These are phyloP conservation scores for Drosophila pseudoananassae DNA, from an alignment of 1,140 invertebrate species.

Conservation along the genomic window DNA sequence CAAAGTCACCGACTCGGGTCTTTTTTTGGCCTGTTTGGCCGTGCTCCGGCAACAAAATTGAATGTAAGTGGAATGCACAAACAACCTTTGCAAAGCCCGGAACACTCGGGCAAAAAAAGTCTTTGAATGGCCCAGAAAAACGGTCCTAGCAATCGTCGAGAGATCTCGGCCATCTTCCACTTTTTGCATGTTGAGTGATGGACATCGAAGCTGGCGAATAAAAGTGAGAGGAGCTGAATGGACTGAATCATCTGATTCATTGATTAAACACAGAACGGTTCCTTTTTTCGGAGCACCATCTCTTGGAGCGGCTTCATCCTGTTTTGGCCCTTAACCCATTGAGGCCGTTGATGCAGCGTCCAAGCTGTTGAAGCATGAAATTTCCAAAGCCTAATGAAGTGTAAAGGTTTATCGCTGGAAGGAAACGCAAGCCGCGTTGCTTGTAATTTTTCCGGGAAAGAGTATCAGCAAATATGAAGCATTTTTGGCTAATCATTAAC, in stretches of 20 bases:
- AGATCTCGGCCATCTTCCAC: slow-evolving; percentile 1
- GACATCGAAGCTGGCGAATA: slow-evolving; percentile 33
- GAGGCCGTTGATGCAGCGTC: slow-evolving; percentile 41
- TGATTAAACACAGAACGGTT: slow-evolving; percentile 68
- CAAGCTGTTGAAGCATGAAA: slow-evolving; percentile 78
- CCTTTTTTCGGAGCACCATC: slow-evolving; percentile 5
- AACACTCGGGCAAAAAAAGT: slow-evolving; percentile 32
- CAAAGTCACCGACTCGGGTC: slow-evolving; percentile 45
- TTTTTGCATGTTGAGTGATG: slow-evolving; percentile 67
- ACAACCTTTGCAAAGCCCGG: slow-evolving; percentile 50
- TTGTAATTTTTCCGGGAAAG: background rate
- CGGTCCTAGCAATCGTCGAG: slow-evolving; percentile 39
- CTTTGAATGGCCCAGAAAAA: slow-evolving; percentile 15
- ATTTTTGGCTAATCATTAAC: too few relatives aligned
- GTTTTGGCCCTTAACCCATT: slow-evolving; percentile 63
- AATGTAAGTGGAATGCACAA: slow-evolving; percentile 56
- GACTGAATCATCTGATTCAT: slow-evolving; percentile 75
- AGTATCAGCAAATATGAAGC: background rate
- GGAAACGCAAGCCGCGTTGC: slow-evolving; percentile 37
- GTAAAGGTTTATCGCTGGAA: slow-evolving; percentile 79
- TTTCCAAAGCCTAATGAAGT: slow-evolving; percentile 77
- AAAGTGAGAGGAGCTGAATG: slow-evolving; percentile 37
- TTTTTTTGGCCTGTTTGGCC: background rate
- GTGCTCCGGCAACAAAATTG: slow-evolving; percentile 35
- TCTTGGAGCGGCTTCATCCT: slow-evolving; percentile 5